These are phyloP conservation scores for Gymnothorax reevesii DNA, from an alignment of 2,797 vertebrate species.

Conservation along the genomic window DNA sequence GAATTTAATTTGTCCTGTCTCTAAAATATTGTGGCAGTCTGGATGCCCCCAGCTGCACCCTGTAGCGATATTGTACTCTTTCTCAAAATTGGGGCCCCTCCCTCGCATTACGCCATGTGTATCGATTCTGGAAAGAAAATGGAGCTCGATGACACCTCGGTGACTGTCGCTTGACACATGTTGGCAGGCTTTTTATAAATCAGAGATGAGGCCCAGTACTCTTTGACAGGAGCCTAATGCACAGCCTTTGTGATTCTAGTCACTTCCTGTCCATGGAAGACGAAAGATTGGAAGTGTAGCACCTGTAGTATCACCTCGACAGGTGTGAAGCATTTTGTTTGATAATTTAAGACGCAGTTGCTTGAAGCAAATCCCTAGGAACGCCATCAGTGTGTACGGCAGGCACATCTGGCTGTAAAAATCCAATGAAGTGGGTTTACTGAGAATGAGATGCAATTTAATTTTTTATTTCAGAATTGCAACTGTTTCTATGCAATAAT, in stretches of 20 bases:
- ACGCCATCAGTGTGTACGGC: neutral
- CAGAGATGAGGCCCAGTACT: neutral
- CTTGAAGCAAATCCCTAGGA: neutral
- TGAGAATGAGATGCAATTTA: neutral
- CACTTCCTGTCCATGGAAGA: neutral
- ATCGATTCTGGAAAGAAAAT: constrained; percentile 39
- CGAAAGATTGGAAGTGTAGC: neutral
- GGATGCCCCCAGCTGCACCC: constrained; percentile 20
- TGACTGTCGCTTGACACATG: constrained; percentile 16
- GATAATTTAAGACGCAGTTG: neutral
- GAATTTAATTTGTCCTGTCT: constrained; percentile 26
- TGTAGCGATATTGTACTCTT: constrained; percentile 30
- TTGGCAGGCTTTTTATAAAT: constrained; percentile 28
- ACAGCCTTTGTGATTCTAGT: neutral
- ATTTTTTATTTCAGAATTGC: neutral
- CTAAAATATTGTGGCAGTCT: constrained; percentile 21
- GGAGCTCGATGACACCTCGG: constrained; percentile 6
- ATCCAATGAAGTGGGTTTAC: neutral
- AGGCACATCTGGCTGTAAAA: neutral
- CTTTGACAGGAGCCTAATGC: constrained; percentile 19
- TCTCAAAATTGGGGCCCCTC: constrained; percentile 23
- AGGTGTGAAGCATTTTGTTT: neutral
- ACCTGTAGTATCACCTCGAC: neutral
- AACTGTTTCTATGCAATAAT: neutral
- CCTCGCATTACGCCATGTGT: constrained; percentile 27